These are phyloP conservation scores for Oryctes rhinoceros DNA, from an alignment of 1,140 invertebrate genomes.

Conservation along the genomic window DNA sequence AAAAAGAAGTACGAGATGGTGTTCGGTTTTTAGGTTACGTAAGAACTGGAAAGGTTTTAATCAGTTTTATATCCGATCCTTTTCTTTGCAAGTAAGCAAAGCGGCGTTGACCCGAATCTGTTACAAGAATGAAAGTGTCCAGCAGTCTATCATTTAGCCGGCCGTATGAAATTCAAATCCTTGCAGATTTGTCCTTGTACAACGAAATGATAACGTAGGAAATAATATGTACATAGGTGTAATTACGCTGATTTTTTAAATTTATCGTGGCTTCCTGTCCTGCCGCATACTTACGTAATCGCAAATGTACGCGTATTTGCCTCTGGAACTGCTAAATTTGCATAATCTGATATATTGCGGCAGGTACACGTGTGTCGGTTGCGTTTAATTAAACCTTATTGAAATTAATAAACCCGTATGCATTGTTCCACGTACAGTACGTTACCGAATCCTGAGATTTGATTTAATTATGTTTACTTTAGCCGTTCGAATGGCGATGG, in stretches of 20 bases:
- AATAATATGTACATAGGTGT: not conserved
- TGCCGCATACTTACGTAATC: not conserved
- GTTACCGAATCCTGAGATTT: constrained; percentile 16
- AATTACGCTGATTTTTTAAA: not conserved
- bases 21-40: not conserved
- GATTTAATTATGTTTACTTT: constrained; percentile 18
- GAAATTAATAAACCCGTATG: constrained; percentile 20
- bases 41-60: constrained; percentile 23
- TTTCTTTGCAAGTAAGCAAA: not conserved
- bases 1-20: not conserved
- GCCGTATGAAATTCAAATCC: no score
- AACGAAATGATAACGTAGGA: not conserved
- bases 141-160: no score
- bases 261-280: not conserved
- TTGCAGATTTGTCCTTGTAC: no score
- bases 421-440: not conserved
- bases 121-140: no score
- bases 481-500: not conserved
- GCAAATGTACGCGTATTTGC: not conserved
- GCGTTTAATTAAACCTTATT: constrained; percentile 26
- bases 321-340: not conserved
- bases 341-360: constrained; percentile 18
- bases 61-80: not conserved
- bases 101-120: no score
- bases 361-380: constrained; percentile 1